A percentile compares a stretch with the other conserved stretches of the same genome.
Conservation (phyloP, 2,888 invertebrate species). For the Gibbula magus region DNA sequence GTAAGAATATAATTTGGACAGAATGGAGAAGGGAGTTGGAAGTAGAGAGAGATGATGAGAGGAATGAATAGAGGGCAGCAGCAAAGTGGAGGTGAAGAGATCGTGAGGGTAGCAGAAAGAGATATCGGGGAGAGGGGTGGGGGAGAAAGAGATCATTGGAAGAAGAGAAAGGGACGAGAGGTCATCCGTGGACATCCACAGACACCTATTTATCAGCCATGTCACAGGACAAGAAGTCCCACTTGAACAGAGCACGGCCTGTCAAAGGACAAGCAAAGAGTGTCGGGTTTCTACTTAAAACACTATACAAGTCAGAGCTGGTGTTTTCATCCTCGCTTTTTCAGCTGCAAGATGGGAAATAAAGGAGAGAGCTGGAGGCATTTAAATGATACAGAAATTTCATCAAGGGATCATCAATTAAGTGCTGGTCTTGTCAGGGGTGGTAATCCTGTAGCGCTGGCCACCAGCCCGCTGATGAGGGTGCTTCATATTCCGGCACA, state of each 20-base stretch:
- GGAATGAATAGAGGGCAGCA: too few species aligned
- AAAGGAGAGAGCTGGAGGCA: neutral
- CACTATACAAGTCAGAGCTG: neutral
- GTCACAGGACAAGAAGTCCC: constrained; percentile 8
- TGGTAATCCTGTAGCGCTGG: neutral
- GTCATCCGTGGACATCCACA: neutral
- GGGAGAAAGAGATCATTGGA: neutral
- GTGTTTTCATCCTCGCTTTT: constrained; percentile 1
- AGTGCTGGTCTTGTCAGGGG: constrained; percentile 4
- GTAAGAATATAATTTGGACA: too few species aligned
- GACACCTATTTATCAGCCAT: neutral
- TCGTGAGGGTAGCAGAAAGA: too few species aligned
- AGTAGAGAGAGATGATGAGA: too few species aligned
- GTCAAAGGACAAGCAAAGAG: constrained; percentile 1
- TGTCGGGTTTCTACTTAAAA: constrained; percentile 8
- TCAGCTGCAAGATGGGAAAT: constrained; percentile 6
- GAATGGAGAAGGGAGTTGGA: too few species aligned
- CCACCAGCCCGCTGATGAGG: neutral
- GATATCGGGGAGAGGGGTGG: too few species aligned
- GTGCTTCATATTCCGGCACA: constrained; percentile 10
- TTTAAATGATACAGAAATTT: constrained; percentile 5
- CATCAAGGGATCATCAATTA: constrained; percentile 8
- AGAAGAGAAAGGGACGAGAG: neutral
- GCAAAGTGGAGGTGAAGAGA: too few species aligned
- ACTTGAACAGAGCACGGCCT: neutral